These are phyloP conservation scores for Sebastes flavidus DNA, from an alignment of 2,797 vertebrate species.

Conservation along the genomic window DNA sequence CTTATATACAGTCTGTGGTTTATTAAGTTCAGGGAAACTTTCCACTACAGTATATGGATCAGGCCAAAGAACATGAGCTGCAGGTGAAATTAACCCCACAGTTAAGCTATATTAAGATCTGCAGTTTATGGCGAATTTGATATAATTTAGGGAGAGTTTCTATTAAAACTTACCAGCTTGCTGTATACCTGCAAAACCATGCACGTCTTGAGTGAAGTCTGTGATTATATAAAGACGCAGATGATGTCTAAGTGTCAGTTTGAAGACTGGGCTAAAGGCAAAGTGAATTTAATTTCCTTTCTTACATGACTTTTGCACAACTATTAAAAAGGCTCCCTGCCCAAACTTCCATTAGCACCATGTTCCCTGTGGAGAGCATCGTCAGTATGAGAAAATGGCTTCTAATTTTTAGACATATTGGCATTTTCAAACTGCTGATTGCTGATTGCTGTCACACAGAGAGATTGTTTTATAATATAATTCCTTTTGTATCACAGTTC, in stretches of 20 bases:
- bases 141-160: not conserved
- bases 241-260: not conserved
- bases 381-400: constrained; percentile 59
- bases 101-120: not conserved
- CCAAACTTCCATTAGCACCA: constrained; percentile 61
- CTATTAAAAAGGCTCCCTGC: constrained; percentile 50
- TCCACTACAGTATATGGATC: not conserved
- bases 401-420: constrained; percentile 59
- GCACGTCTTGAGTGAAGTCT: not conserved
- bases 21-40: not conserved
- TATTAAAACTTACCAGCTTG: not conserved
- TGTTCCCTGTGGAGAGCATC: constrained; percentile 58
- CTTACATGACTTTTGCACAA: constrained; percentile 44
- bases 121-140: not conserved
- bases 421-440: constrained; percentile 63
- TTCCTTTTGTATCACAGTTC: constrained; percentile 34
- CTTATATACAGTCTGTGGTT: too few relatives aligned
- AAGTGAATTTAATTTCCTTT: constrained; percentile 19
- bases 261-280: constrained; percentile 8
- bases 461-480: constrained; percentile 58
- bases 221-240: not conserved
- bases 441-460: constrained; percentile 69
- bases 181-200: not conserved
- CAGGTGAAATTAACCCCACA: not conserved
- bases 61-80: not conserved